Percentiles rank a stretch among this genome's conserved stretches.
phyloP scores from a whole-genome alignment of 2,797 vertebrate genomes.

The Otolemur crassicaudatus region DNA sequence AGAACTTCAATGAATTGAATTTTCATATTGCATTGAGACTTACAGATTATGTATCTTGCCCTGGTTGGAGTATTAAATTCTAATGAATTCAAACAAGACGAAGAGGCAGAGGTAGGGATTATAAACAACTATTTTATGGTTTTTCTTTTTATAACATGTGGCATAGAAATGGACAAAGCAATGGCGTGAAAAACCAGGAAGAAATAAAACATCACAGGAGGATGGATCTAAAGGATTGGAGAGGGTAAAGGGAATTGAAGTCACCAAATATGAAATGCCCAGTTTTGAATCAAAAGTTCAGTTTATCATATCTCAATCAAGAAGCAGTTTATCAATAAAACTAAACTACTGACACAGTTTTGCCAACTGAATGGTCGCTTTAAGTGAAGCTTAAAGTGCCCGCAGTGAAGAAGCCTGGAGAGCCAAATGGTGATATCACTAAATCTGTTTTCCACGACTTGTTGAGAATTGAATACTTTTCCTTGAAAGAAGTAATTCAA shows the following conservation, averaged over 20 bases:
- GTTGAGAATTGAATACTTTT: too few relatives aligned
- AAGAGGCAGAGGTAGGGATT: neutral
- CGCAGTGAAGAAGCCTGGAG: too few relatives aligned
- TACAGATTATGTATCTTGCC: neutral
- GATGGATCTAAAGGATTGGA: rapidly evolving
- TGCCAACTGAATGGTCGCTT: too few relatives aligned
- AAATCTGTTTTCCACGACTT: too few relatives aligned
- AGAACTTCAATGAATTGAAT: neutral
- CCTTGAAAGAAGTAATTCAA: too few relatives aligned
- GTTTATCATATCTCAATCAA: too few relatives aligned
- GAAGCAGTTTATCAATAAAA: too few relatives aligned
- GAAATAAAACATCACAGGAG: neutral
- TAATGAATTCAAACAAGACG: neutral
- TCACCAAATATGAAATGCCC: too few relatives aligned
- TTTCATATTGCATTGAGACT: neutral
- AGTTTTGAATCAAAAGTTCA: too few relatives aligned
- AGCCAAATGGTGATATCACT: too few relatives aligned
- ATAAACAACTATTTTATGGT: neutral
- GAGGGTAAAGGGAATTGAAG: neutral
- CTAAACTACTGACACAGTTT: too few relatives aligned
- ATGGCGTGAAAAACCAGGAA: neutral
- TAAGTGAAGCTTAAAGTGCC: too few relatives aligned
- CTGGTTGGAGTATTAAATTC: neutral
- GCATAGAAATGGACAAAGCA: neutral
- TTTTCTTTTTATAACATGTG: neutral